Evolutionary conservation across 2,113 vertebrate species (phyloP), one percentile per base, ranked within the genome.

Genomic region (Hippocampus zosterae): DNA sequence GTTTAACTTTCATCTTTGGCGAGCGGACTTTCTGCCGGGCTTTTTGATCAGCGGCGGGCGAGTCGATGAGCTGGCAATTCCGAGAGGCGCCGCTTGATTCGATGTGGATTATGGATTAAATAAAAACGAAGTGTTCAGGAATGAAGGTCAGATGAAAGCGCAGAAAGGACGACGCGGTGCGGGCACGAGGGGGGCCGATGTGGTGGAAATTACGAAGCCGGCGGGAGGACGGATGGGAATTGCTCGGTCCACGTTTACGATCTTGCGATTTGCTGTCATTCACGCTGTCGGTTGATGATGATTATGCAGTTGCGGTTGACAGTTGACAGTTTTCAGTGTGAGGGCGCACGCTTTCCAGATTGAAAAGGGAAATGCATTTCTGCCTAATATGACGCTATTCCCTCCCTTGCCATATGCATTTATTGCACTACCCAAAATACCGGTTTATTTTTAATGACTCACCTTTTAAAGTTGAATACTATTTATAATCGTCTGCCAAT

Each of bases 111-210:
- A 65, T 5, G 61, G 77, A 82, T 81, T 82, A 75, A 82, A 83
- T 80, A 41, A 77, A 77, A 85, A 81, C 69, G 75, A 73, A 72
- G 74, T 75, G 16, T 79, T 79, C 69, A 79, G 78, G 77, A 76
- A 70, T 74, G 73, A 81, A 84, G 82, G 85, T 80, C 81, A 79
- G 40, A 9, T 7, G 64, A 75, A 76, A 70, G 50, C 42, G 44
- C 60, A 41, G 64, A 73, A 70, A 68, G 61, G 44, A 69, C 37
- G 66, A 68, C 67, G 75, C 41, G 9, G 63, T 11, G 7, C 23
- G 23, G 41, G 40, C 37, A 15, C 23, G 37, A 42, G 21, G n/a
- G 1, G 27, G 77, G 2, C 42, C 5, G 33, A 64, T 11, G 66
- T 19, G 67, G n/a, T 19, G 40, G 25, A 44, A 57, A 69, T 65